These are phyloP conservation scores for Ovibos moschatus DNA, from an alignment of 2,113 vertebrate species.

Conservation along the genomic window DNA sequence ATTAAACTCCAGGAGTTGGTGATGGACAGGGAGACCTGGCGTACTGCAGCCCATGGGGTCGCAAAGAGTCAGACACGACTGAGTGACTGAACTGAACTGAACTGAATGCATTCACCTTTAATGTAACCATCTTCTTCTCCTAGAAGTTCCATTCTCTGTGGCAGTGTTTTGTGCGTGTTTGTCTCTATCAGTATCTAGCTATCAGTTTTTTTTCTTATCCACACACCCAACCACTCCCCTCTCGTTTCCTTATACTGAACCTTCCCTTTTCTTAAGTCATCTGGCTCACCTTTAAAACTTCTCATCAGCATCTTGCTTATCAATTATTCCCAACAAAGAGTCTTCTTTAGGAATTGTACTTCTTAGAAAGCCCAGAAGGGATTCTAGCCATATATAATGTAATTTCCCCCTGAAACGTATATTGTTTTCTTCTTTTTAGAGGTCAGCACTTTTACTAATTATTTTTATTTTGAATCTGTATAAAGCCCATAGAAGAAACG, in stretches of 20 bases:
- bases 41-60: not conserved
- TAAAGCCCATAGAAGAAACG: not conserved
- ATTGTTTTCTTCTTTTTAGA: not conserved
- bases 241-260: not conserved
- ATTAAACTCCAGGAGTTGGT: not conserved
- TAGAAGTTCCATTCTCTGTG: not conserved
- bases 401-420: not conserved
- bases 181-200: not conserved
- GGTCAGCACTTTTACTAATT: not conserved
- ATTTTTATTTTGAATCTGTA: not conserved
- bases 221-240: too few relatives aligned
- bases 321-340: not conserved
- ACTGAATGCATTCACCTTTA: not conserved
- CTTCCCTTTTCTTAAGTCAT: not conserved
- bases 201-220: not conserved
- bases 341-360: not conserved
- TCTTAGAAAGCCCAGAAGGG: not conserved
- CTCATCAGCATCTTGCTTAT: not conserved
- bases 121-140: not conserved
- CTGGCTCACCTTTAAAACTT: not conserved
- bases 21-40: not conserved
- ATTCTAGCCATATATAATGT: not conserved
- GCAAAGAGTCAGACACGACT: not conserved
- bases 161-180: not conserved
- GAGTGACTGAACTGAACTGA: not conserved